Base-by-base conservation (phyloP, 2,113 vertebrate genomes). In the Stomatorhinus ivindoensis region DNA sequence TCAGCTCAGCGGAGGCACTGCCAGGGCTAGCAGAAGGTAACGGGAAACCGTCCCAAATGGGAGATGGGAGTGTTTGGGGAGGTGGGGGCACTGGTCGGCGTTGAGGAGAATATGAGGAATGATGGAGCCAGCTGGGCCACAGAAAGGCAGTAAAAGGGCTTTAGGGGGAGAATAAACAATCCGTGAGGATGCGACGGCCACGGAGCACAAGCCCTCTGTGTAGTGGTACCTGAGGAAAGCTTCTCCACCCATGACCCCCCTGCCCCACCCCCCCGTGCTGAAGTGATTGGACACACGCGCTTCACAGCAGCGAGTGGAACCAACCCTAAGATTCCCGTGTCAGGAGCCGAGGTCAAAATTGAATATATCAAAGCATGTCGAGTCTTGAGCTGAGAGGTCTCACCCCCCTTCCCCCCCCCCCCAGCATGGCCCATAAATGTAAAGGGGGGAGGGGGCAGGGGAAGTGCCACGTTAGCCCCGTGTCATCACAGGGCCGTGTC, bases 231-330 rank as follows among this genome's bases (percentile, higher is more conserved):
- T 88, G 90, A 90, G 91, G 93, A 93, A 92, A 93, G 50, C 61
- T 65, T 11, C 76, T 6, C 51, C 51, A 61, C 7, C 21, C 55
- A 31, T 1, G n/a, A n/a, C n/a, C n/a, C n/a, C n/a, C n/a, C n/a
- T n/a, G n/a, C n/a, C n/a, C n/a, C n/a, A n/a, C n/a, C 69, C 69
- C 91, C 86, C 91, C 89, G 84, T 91, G 92, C 92, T 93, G 92
- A 92, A 94, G 91, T 90, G 87, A 96, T 95, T 95, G 93, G 95
- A 95, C 93, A 95, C 95, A 95, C 94, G 94, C 94, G 90, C 92
- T 89, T 94, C 85, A 92, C 88, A 91, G 94, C 93, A 94, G 92
- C 50, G 91, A 95, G 93, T 92, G 93, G 93, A 96, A 95, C 95
- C 94, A 95, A 95, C 95, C 93, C 90, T 92, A 44, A 15, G 94